Evolutionary conservation across 2,113 vertebrate species (phyloP), one percentile per base, ranked within the genome.

Genomic region (Tor tambroides): DNA sequence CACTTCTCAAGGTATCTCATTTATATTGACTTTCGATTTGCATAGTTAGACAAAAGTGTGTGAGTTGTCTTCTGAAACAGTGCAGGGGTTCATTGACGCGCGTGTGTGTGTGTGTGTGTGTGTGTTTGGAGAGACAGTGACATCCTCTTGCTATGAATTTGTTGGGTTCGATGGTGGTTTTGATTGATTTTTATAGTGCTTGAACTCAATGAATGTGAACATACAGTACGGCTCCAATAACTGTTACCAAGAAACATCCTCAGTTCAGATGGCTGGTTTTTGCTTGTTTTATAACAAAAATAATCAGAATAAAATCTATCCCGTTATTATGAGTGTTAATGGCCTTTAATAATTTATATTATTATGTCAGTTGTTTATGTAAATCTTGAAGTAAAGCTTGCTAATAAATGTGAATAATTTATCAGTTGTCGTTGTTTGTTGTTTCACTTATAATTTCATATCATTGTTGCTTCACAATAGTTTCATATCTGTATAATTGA

Each of bases 1-100:
- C 93, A 93, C 89, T 89, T 90, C 87, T 93, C 89, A 90, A 91
- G 92, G 91, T 91, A 91, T 92, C 92, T 95, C 93, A 95, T 95
- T 96, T 95, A 95, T 95, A 92, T 94, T 92, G 89, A 91, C 84
- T 91, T 91, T 91, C 69, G 89, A 91, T 81, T 91, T 93, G 91
- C 92, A 90, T 90, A 91, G 91, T 92, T 91, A 93, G 91, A 92
- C 89, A 86, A 91, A 90, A 87, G 88, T 30, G n/a, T 87, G 88
- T 92, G 69, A 90, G 69, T 84, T 92, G 88, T 94, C 93, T 87
- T 79, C 81, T 41, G 63, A 77, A 49, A 21, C 56, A 28, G 59
- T 84, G 43, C 61, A 91, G 89, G 88, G 82, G 85, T 91, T 92
- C 84, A 78, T 89, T 89, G 71, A 92, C 54, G 35, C 91, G 88